A percentile compares a stretch with the other conserved stretches of the same genome.
phyloP scores from a whole-genome alignment of 2,797 vertebrate species.

The Schizopygopsis pylzovi region DNA sequence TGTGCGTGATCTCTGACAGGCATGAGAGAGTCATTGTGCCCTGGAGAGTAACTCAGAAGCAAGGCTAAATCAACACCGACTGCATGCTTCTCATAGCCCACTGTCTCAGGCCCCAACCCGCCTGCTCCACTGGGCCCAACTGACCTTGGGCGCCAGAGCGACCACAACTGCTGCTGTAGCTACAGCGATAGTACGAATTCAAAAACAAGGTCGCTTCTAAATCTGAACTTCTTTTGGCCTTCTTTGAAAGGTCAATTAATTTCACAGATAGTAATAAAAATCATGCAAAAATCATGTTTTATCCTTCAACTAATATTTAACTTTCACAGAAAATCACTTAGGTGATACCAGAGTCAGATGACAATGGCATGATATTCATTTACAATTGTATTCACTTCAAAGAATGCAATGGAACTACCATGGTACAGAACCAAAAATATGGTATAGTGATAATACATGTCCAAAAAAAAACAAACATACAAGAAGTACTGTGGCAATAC shows the following conservation, averaged over 20 bases:
- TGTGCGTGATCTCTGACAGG: constrained; percentile 52
- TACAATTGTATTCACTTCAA: background rate
- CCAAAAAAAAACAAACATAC: background rate
- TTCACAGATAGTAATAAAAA: background rate
- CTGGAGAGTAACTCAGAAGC: constrained; percentile 48
- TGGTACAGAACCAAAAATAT: background rate
- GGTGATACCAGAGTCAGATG: background rate
- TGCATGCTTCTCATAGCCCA: constrained; percentile 56
- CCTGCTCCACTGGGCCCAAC: constrained; percentile 22
- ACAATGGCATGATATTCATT: background rate
- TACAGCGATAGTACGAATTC: constrained; percentile 9
- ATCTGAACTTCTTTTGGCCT: background rate
- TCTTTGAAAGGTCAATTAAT: background rate
- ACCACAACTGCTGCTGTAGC: constrained; percentile 30
- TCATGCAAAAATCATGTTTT: background rate
- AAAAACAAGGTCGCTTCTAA: constrained; percentile 11
- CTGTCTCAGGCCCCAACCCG: constrained; percentile 26
- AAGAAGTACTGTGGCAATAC: background rate
- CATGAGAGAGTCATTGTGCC: constrained; percentile 51
- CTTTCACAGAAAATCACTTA: background rate
- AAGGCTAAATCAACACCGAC: constrained; percentile 56
- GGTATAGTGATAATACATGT: background rate
- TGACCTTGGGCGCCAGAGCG: constrained; percentile 55
- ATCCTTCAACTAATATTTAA: background rate
- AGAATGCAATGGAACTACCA: background rate